A percentile compares a stretch with the other conserved stretches of the same genome.
Conservation (phyloP, 2,888 invertebrate species). For the Anthoptus insignis region DNA sequence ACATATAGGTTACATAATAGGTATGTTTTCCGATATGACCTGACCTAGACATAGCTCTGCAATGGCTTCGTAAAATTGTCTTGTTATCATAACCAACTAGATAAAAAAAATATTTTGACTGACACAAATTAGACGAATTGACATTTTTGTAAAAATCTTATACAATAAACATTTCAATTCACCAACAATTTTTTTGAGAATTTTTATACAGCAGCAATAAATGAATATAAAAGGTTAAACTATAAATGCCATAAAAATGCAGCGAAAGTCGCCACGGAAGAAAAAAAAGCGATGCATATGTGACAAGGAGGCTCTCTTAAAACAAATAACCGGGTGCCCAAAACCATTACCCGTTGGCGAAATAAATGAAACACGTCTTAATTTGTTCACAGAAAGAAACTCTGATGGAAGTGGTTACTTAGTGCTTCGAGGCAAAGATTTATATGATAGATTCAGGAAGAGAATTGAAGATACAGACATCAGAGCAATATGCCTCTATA, state of each 20-base stretch:
- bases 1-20: too few relatives aligned
- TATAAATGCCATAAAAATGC: slow-evolving; percentile 3
- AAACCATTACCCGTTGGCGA: slow-evolving; percentile 55
- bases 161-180: not conserved
- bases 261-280: slow-evolving; percentile 36
- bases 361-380: slow-evolving; percentile 67
- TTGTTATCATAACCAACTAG: not conserved
- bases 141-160: too few relatives aligned
- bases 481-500: slow-evolving; percentile 77
- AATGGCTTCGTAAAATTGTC: not conserved
- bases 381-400: slow-evolving; percentile 81
- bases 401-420: slow-evolving; percentile 84
- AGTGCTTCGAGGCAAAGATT: slow-evolving; percentile 81
- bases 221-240: too few relatives aligned
- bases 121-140: too few relatives aligned
- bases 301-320: slow-evolving; percentile 57
- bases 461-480: slow-evolving; percentile 82
- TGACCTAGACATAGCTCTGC: not conserved
- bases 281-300: slow-evolving; percentile 66
- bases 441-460: slow-evolving; percentile 73
- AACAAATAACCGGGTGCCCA: slow-evolving; percentile 61
- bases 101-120: not conserved
- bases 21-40: too few relatives aligned
- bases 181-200: not conserved
- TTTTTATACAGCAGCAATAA: not conserved